Evolutionary conservation across 2,888 invertebrate species (phyloP), one percentile per base, ranked within the genome.

Genomic region (Dasypolia templi): DNA sequence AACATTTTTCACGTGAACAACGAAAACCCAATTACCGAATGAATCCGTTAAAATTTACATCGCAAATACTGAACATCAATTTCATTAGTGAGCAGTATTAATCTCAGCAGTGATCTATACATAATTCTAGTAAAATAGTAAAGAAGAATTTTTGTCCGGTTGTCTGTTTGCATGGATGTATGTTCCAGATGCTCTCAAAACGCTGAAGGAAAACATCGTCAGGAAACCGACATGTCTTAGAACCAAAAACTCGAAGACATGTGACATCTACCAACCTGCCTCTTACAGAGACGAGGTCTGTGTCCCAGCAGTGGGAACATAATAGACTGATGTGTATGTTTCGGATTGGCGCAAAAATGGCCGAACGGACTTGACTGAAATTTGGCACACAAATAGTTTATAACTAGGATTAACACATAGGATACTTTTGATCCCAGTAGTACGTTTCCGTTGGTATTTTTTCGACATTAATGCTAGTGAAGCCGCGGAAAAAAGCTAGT

Each of bases 51-150:
- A 88, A 89, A 89, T 87, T 87, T 86, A 83, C 85, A 87, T 86
- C 72, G 84, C 82, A 87, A 89, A 90, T 86, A 88, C 84, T 77
- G 85, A 83, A 85, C 87, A 90, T 89, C 86, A 89, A 90, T 91
- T 91, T 89, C 88, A 90, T 90, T 89, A 88, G 86, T 85, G 89
- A 90, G 90, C 90, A 88, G 82, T 86, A 90, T 90, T 90, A 89
- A 90, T 91, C 87, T 89, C 87, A 80, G 82, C 73, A 86, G 70
- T 81, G 32, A 19, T 56, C 32, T 32, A 56, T 32, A 12, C 19
- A 11, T 11, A 56, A 19, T 6, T 46, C 1, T 46, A 22, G 22
- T 22, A 4, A 56, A 56, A 56, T 56, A 32, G 11, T 56, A 32
- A 32, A 2, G 22, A 56, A 32, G 19, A 22, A 12, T 12, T 32